phyloP scores from a whole-genome alignment of 2,113 vertebrate genomes.

The Mormyrus iriodes region DNA sequence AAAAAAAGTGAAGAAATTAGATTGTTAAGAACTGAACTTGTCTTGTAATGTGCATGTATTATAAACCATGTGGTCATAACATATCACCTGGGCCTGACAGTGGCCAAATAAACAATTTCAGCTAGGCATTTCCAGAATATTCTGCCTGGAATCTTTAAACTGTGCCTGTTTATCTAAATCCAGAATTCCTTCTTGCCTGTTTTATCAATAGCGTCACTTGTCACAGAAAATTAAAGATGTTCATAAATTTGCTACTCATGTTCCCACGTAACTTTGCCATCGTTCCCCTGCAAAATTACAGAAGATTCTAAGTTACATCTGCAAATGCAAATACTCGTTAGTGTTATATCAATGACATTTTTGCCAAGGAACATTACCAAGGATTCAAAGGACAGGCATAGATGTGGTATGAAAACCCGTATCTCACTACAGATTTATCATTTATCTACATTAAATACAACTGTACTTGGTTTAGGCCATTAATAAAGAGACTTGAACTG shows the following conservation, averaged over 20 bases:
- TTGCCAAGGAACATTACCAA: not conserved
- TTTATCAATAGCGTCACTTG: not conserved
- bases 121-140: not conserved
- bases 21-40: not conserved
- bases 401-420: not conserved
- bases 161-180: not conserved
- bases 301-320: not conserved
- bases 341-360: not conserved
- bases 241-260: no score
- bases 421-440: not conserved
- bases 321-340: not conserved
- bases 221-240: not conserved
- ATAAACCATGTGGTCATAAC: not conserved
- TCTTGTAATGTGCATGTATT: not conserved
- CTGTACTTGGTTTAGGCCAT: not conserved
- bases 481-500: not conserved
- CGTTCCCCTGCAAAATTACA: not conserved
- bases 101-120: not conserved
- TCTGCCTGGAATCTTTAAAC: not conserved
- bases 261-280: not conserved
- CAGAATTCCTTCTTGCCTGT: not conserved
- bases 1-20: no score
- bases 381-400: not conserved
- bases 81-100: not conserved
- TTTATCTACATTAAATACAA: not conserved